phyloP scores from a whole-genome alignment of 2,113 vertebrate genomes.

The Oophaga pumilio region DNA sequence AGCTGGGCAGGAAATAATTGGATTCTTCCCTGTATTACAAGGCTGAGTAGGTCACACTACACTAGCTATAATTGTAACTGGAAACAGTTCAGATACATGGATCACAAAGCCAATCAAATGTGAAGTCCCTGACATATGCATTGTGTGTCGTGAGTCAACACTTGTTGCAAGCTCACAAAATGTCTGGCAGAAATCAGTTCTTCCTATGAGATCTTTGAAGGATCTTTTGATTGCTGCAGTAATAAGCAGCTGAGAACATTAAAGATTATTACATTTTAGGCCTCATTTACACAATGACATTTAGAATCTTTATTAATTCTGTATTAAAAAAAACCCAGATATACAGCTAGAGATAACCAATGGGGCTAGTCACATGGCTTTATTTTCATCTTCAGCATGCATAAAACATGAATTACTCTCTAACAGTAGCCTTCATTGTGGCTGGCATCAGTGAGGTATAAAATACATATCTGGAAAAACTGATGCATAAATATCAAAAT shows the following conservation, averaged over 20 bases:
- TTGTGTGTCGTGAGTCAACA: neutral
- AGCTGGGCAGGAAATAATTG: slow-evolving; percentile 33
- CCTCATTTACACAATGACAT: neutral
- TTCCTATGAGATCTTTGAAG: slow-evolving; percentile 1
- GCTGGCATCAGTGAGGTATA: too few relatives aligned
- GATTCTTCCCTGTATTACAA: slow-evolving; percentile 5
- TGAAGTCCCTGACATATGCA: slow-evolving; percentile 4
- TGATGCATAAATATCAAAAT: too few relatives aligned
- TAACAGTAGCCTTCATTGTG: too few relatives aligned
- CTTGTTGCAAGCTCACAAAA: neutral
- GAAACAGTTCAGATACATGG: neutral
- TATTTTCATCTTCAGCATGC: too few relatives aligned
- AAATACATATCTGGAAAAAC: too few relatives aligned
- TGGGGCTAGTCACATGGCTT: too few relatives aligned
- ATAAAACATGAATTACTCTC: too few relatives aligned
- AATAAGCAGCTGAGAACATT: neutral
- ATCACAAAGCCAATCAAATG: neutral
- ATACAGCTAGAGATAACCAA: neutral
- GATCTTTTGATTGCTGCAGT: neutral
- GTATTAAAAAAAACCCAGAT: neutral
- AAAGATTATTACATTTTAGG: neutral
- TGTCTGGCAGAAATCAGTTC: neutral
- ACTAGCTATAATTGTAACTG: slow-evolving; percentile 15
- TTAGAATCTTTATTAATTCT: neutral
- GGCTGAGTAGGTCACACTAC: neutral